Evolutionary conservation across 1,140 invertebrate species (phyloP).

Genomic region (Drosophila pruinosa): DNA sequence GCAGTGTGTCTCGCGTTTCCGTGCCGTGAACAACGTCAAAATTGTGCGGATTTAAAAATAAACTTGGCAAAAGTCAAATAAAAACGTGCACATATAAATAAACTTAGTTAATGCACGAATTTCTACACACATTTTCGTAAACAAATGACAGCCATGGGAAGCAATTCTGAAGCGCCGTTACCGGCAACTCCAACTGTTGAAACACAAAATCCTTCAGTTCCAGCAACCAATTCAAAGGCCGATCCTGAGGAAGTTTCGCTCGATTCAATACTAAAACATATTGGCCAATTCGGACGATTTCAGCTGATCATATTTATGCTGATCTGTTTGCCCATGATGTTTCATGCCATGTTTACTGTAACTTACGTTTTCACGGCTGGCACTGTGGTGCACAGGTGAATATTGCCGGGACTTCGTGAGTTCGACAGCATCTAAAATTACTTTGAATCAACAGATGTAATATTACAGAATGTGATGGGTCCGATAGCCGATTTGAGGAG

Average conservation of each 20-base stretch:
- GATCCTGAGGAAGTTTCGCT: conserved; percentile 72
- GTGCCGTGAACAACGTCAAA: conserved; percentile 36
- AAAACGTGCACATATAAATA: conserved; percentile 38
- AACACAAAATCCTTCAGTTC: background rate
- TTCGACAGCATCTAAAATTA: background rate
- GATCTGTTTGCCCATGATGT: conserved; percentile 84
- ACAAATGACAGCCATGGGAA: conserved; percentile 50
- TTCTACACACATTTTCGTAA: conserved; percentile 14
- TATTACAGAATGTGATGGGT: conserved; percentile 86
- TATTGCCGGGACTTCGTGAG: conserved; percentile 5
- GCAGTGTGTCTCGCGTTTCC: conserved; percentile 36
- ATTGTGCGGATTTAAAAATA: conserved; percentile 42
- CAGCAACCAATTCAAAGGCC: background rate
- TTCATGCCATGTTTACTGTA: conserved; percentile 84
- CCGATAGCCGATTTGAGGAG: conserved; percentile 81
- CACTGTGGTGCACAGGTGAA: conserved; percentile 85
- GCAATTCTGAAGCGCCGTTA: conserved; percentile 27
- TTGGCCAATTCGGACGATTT: conserved; percentile 85
- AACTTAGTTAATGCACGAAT: conserved; percentile 27
- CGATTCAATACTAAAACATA: conserved; percentile 82
- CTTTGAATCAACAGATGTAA: conserved; percentile 84
- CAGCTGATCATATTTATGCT: conserved; percentile 84
- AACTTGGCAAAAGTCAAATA: conserved; percentile 22
- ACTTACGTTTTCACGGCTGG: conserved; percentile 86
- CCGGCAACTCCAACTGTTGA: conserved; percentile 20